phyloP scores from a whole-genome alignment of 2,797 vertebrate species.

The Telmatherina bonti region DNA sequence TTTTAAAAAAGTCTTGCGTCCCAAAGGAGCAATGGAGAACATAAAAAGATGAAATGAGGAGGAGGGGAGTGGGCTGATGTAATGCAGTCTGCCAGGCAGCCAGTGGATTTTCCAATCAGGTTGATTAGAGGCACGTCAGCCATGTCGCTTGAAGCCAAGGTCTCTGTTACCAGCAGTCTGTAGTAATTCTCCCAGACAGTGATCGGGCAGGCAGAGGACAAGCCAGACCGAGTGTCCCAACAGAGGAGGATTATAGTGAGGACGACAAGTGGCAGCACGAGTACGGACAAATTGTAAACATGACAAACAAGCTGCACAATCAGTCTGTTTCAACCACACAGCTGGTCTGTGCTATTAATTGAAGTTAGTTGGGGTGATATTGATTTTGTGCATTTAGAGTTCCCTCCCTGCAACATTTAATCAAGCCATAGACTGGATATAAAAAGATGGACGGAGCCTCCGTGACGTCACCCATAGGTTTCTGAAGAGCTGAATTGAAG shows the following conservation, averaged over 20 bases:
- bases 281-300: not conserved
- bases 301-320: slow-evolving; percentile 18
- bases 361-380: slow-evolving; percentile 8
- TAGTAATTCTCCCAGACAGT: slow-evolving; percentile 55
- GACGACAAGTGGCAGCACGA: not conserved
- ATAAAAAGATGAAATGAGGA: slow-evolving; percentile 31
- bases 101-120: slow-evolving; percentile 72
- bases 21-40: not conserved
- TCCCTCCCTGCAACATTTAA: slow-evolving; percentile 2
- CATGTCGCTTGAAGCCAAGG: slow-evolving; percentile 58
- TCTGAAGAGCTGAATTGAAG: no score
- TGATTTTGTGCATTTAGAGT: slow-evolving; percentile 23
- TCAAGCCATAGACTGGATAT: no score
- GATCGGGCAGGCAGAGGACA: slow-evolving; percentile 29
- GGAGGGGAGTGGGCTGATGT: slow-evolving; percentile 47
- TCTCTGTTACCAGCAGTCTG: slow-evolving; percentile 56
- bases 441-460: no score
- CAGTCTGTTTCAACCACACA: not conserved
- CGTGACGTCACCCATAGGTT: no score
- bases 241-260: slow-evolving; percentile 29
- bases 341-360: not conserved
- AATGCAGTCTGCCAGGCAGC: slow-evolving; percentile 45
- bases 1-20: not conserved
- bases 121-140: slow-evolving; percentile 67
- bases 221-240: slow-evolving; percentile 37